phyloP scores from a whole-genome alignment of 1,140 invertebrate genomes.

The Tyrophagus putrescentiae region DNA sequence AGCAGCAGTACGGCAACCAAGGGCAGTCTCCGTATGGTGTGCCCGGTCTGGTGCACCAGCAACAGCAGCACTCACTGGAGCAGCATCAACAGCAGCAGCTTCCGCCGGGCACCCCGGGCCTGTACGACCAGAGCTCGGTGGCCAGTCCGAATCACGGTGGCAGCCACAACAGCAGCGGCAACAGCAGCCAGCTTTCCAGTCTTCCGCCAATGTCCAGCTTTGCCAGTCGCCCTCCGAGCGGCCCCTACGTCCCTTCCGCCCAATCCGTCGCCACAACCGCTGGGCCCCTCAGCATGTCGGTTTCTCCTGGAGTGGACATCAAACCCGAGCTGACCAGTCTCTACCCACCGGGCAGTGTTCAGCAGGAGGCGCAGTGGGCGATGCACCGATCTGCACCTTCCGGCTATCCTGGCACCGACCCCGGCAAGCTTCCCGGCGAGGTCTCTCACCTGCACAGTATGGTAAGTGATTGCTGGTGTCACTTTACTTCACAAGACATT shows the following conservation, averaged over 20 bases:
- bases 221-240: slow-evolving; percentile 40
- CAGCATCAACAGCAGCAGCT: background rate
- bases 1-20: background rate
- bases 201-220: slow-evolving; percentile 88
- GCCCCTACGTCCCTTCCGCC: slow-evolving; percentile 26
- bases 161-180: too few species aligned
- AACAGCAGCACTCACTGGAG: background rate
- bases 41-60: background rate
- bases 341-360: slow-evolving; percentile 43
- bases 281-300: slow-evolving; percentile 20
- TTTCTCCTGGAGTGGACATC: slow-evolving; percentile 31
- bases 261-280: slow-evolving; percentile 29
- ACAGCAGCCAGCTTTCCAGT: too few species aligned
- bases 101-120: background rate
- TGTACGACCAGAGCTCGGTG: background rate
- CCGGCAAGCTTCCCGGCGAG: background rate
- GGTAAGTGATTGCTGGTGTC: background rate
- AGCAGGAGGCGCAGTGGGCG: background rate
- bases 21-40: background rate
- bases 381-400: background rate
- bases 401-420: background rate
- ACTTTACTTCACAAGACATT: background rate
- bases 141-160: background rate
- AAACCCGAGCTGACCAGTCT: slow-evolving; percentile 38
- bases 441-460: slow-evolving; percentile 1